Conservation (phyloP, 1,140 invertebrate species). For the Drosophila prosaltans region DNA sequence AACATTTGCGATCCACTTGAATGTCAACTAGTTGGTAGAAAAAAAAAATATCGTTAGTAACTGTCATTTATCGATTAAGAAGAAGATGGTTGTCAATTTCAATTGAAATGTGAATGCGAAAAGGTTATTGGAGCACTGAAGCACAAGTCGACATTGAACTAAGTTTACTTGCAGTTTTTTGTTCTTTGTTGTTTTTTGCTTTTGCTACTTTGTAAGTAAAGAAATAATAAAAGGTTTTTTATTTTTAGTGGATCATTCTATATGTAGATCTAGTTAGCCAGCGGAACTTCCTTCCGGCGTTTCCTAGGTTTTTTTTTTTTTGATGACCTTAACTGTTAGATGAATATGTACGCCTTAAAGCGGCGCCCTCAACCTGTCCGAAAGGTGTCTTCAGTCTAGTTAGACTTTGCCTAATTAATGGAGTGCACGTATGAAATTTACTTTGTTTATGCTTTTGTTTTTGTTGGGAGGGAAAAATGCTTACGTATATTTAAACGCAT, state of each 20-base stretch:
- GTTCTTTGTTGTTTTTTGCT: too few species aligned
- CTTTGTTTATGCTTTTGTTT: conserved; percentile 35
- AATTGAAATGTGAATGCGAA: conserved; percentile 41
- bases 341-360: conserved; percentile 46
- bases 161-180: conserved; percentile 30
- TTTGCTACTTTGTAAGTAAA: conserved; percentile 4
- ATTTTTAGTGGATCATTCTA: conserved; percentile 14
- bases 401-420: conserved; percentile 64
- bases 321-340: conserved; percentile 65
- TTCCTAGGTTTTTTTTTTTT: conserved; percentile 27
- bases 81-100: conserved; percentile 54
- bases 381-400: conserved; percentile 22
- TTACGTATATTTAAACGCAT: conserved; percentile 70
- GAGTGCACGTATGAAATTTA: conserved; percentile 63
- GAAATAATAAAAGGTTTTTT: conserved; percentile 7
- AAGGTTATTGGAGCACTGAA: conserved; percentile 74
- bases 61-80: conserved; percentile 70
- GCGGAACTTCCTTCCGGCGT: conserved; percentile 76
- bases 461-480: conserved; percentile 48
- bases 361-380: conserved; percentile 46
- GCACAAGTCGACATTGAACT: conserved; percentile 47
- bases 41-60: conserved; percentile 61
- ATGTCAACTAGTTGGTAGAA: conserved; percentile 61
- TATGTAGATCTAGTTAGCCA: conserved; percentile 40
- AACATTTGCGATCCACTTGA: conserved; percentile 47